Evolutionary conservation across 2,113 vertebrate genomes (phyloP), one percentile per base, ranked within the genome.

Genomic region (Lepidothrix coronata): DNA sequence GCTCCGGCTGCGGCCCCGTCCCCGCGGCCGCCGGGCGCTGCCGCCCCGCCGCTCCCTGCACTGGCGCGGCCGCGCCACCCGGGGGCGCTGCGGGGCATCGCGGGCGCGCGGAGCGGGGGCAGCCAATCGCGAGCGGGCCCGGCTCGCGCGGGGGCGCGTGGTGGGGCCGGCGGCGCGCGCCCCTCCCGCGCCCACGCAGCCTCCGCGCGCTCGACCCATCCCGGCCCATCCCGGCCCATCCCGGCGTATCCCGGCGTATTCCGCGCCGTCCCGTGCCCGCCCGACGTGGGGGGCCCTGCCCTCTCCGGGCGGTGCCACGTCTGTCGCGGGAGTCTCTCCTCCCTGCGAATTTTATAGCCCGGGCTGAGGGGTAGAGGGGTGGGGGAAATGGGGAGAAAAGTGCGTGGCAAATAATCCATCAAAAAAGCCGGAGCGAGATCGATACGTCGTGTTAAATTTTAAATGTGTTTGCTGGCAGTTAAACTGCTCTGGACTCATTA

Each of bases 401-500:
- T 76, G 90, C 94, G 77, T 27, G 58, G 95, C 96, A 92, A 96
- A 96, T 94, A 96, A 97, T 97, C 96, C 95, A 71, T 97, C 97
- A 95, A 95, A 91, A 94, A 94, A 95, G 85, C 94, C 91, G 96
- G 97, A 93, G 95, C 95, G 97, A 97, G 97, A 97, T 98, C 97
- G 96, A 98, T 98, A 97, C 88, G 76, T 97, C 96, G 97, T 95
- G 96, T 96, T 98, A 98, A 97, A 97, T 97, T 97, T 97, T 97
- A 94, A 97, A 96, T 97, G 97, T 97, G 97, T 98, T 98, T 97
- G 97, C 96, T 97, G 97, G 97, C 97, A 97, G 96, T 98, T 98
- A 97, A 97, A 98, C 96, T 96, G 97, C 97, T 98, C 97, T 94
- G 97, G 94, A 95, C 97, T 98, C 97, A 97, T 98, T 97, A 97